These are phyloP conservation scores for Petrocephalus microphthalmus DNA, from an alignment of 2,113 vertebrate species.

Conservation along the genomic window DNA sequence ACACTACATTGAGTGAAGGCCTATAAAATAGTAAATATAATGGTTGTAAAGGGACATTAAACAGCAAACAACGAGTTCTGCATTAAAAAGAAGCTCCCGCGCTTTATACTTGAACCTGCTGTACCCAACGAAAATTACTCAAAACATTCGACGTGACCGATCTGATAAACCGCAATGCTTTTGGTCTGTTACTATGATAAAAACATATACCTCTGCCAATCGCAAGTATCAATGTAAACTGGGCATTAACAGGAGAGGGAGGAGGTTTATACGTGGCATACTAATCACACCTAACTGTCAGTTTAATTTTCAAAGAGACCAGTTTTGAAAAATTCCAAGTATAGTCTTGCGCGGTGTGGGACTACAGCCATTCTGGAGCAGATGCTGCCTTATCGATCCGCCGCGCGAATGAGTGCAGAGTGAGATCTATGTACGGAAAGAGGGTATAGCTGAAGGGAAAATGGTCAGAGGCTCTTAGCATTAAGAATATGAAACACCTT, in stretches of 20 bases:
- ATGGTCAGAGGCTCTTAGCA: constrained; percentile 52
- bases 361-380: constrained; percentile 60
- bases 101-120: background rate
- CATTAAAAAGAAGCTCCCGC: background rate
- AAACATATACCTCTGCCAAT: background rate
- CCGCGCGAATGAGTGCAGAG: constrained; percentile 46
- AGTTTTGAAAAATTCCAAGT: constrained; percentile 49
- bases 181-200: background rate
- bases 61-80: background rate
- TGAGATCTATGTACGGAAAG: constrained; percentile 30
- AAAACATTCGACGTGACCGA: background rate
- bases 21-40: background rate
- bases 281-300: constrained; percentile 62
- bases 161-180: background rate
- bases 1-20: background rate
- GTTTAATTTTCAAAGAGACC: constrained; percentile 69
- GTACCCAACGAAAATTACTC: background rate
- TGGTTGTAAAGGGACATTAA: background rate
- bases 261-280: constrained; percentile 43
- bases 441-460: constrained; percentile 58
- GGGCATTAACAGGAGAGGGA: background rate
- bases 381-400: constrained; percentile 68
- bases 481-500: constrained; percentile 40
- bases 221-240: background rate
- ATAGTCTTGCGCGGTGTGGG: constrained; percentile 51